Base-by-base conservation (phyloP, 1,140 invertebrate genomes). In the Cotesia typhae region DNA sequence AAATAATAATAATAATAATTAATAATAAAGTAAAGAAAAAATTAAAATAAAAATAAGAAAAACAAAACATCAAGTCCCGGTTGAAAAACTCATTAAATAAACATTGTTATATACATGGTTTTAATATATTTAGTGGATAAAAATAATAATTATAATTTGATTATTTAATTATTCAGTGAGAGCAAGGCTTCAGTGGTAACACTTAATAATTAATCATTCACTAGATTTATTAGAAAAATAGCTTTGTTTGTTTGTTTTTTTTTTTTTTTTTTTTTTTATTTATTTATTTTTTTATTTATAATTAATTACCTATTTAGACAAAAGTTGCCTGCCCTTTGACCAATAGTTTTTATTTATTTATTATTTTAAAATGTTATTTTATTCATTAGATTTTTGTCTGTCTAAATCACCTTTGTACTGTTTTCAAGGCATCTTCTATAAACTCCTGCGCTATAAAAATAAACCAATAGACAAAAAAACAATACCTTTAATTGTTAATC, bases 191-290 rank as follows among this genome's bases (percentile, higher is more conserved):
- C 82, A 84, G 85, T 86, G 85, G 85, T 86, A 82, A 81, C 76
- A 75, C 81, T 83, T 87, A 65, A 85, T 84, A 85, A 85, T 82
- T 83, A 82, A 81, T 84, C 80, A 77, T 60, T 79, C 65, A 81
- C 80, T 85, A 82, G 52, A 80, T 82, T 47, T 85, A 86, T 87
- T 87, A 87, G 84, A 87, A 87, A 87, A 87, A 87, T 87, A 87
- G 83, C 81, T 86, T 86, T 47, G 41, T 47, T 47, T 41, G 3
- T 41, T 41, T 41, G 1, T 41, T 41, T 41, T 41, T 7, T 41
- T 41, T 41, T 41, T 41, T 7, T 17, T 17, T 47, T 41, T 41
- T 41, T 41, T 41, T 7, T 41, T 41, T n/a, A n/a, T 41, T 41
- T 7, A 7, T 41, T 41, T 41, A 7, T 7, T 17, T 0, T 47